Evolutionary conservation across 2,888 invertebrate genomes (phyloP), one percentile per base, ranked within the genome.

Genomic region (Ypsolopha scabrella): DNA sequence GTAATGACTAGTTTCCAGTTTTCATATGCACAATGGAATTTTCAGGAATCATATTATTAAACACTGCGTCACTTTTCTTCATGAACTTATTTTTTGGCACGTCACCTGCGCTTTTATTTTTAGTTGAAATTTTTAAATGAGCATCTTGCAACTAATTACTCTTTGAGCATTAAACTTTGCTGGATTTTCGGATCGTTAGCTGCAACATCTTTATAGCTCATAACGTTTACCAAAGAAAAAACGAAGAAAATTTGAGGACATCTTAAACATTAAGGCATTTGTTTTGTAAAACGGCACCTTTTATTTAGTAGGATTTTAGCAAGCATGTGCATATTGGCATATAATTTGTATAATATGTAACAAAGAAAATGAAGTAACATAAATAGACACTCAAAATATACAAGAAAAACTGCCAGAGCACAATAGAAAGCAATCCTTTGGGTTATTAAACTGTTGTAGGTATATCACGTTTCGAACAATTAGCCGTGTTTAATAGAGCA

Each of bases 101-200:
- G 24, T 24, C 24, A 24, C 24, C 24, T 24, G 24, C 47, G 10
- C 37, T 38, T 47, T 37, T 47, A 47, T 47, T 47, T 47, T 47
- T n/a, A 37, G 47, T 7, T 24, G 2, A 24, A 24, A 24, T 24
- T n/a, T 13, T 13, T 13, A 47, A 47, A 47, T 47, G 48, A 24
- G 48, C 48, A 48, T 39, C 48, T 41, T 41, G 24, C 48, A 48
- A 41, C 41, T 48, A 48, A 48, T 48, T 48, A 48, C 39, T 24
- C 39, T 24, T 24, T 14, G 39, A 9, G 24, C 41, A 48, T 48
- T 50, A 38, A 48, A 48, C 7, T 35, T 11, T 24, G 13, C 50
- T 34, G 34, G 36, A 50, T 50, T 43, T 35, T 50, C 43, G 50
- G 50, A 38, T 50, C 50, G 43, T 50, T 50, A 50, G 38, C 35